These are phyloP conservation scores for Tromatobia lineatoria DNA, from an alignment of 2,888 invertebrate genomes.

Conservation along the genomic window DNA sequence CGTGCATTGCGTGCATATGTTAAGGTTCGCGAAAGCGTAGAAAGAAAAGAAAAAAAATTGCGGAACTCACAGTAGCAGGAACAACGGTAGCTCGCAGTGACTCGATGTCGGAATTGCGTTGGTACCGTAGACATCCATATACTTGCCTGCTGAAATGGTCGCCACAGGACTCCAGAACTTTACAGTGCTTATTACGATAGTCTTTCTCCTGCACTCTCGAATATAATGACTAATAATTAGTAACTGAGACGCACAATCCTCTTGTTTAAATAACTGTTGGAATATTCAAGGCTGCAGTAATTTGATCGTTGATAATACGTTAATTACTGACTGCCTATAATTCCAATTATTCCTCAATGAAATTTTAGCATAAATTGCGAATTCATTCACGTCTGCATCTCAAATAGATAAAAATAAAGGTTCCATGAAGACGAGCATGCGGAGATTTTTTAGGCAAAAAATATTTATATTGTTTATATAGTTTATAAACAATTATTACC, in stretches of 20 bases:
- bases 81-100: constrained; percentile 23
- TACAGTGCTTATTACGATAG: constrained; percentile 10
- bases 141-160: constrained; percentile 20
- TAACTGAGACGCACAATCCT: neutral
- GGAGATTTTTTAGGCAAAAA: neutral
- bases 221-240: constrained; percentile 9
- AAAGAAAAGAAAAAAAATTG: constrained; percentile 46
- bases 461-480: neutral
- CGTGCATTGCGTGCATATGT: constrained; percentile 32
- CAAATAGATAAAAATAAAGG: neutral
- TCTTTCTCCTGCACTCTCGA: neutral
- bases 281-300: neutral
- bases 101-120: constrained; percentile 32
- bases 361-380: neutral
- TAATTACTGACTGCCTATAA: neutral
- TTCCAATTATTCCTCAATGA: neutral
- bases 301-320: neutral
- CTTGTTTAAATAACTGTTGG: constrained; percentile 4
- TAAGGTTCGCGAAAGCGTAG: constrained; percentile 63
- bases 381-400: neutral
- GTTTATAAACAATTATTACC: neutral
- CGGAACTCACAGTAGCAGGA: constrained; percentile 47
- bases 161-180: neutral
- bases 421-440: neutral
- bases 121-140: constrained; percentile 9